These are phyloP conservation scores for Stegodyphus mimosarum DNA, from an alignment of 1,140 invertebrate species.

Conservation along the genomic window DNA sequence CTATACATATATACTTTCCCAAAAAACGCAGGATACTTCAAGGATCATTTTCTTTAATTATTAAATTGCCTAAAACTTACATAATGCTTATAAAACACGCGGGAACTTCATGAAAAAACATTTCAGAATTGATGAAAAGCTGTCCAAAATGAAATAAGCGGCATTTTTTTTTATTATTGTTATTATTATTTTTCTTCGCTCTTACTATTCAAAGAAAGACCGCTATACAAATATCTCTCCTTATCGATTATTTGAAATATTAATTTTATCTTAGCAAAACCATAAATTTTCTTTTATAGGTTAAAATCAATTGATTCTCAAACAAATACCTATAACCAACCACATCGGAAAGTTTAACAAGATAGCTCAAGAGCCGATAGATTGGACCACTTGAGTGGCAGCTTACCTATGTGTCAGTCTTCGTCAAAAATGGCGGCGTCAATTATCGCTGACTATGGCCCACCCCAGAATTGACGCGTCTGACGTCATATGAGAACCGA, in stretches of 20 bases:
- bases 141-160: too few relatives aligned
- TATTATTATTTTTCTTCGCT: background rate
- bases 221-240: background rate
- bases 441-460: constrained; percentile 63
- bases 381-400: constrained; percentile 63
- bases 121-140: too few relatives aligned
- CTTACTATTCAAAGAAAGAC: background rate
- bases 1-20: too few relatives aligned
- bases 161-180: too few relatives aligned
- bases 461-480: constrained; percentile 64
- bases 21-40: too few relatives aligned
- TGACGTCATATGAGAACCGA: constrained; percentile 62
- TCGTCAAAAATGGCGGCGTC: constrained; percentile 65
- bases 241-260: background rate
- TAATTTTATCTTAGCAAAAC: background rate
- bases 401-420: constrained; percentile 65
- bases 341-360: constrained; percentile 28
- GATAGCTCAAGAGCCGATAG: constrained; percentile 32
- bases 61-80: too few relatives aligned
- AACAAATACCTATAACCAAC: constrained; percentile 8
- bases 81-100: too few relatives aligned
- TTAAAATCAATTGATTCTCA: constrained; percentile 21
- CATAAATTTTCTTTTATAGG: background rate
- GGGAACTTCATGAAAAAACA: too few relatives aligned
- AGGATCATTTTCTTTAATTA: too few relatives aligned